These are phyloP conservation scores for Protonemura montana DNA, from an alignment of 2,888 invertebrate genomes.

Conservation along the genomic window DNA sequence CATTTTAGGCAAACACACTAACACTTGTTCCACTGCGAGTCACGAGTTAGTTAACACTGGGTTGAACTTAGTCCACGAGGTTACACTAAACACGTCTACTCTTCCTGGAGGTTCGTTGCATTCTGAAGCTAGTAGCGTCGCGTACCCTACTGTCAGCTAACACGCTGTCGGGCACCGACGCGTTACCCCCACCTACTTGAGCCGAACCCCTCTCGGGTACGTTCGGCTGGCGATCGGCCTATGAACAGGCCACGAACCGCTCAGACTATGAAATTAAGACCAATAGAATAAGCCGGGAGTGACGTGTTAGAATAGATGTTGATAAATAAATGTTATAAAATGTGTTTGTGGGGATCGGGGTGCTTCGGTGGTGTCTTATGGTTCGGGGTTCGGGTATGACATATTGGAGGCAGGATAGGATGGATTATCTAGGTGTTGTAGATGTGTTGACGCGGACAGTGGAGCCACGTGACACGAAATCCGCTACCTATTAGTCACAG, in stretches of 20 bases:
- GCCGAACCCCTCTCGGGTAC: neutral
- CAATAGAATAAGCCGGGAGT: slow-evolving; percentile 14
- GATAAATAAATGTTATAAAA: slow-evolving; percentile 32
- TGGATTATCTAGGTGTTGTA: no score
- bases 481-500: neutral
- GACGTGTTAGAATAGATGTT: slow-evolving; percentile 21
- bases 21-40: slow-evolving; percentile 20
- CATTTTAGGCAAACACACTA: slow-evolving; percentile 57
- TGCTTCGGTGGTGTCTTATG: slow-evolving; percentile 4
- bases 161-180: slow-evolving; percentile 32
- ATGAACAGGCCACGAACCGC: neutral
- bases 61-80: neutral
- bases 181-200: neutral
- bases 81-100: slow-evolving; percentile 37
- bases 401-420: no score
- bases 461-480: neutral
- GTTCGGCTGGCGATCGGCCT: neutral
- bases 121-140: neutral
- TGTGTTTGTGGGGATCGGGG: neutral
- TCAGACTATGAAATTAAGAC: slow-evolving; percentile 5
- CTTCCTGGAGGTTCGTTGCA: neutral
- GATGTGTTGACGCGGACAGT: neutral
- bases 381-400: neutral
- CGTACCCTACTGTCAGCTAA: neutral
- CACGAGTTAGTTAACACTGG: slow-evolving; percentile 17